phyloP scores from a whole-genome alignment of 2,797 vertebrate genomes.

The Betta splendens region DNA sequence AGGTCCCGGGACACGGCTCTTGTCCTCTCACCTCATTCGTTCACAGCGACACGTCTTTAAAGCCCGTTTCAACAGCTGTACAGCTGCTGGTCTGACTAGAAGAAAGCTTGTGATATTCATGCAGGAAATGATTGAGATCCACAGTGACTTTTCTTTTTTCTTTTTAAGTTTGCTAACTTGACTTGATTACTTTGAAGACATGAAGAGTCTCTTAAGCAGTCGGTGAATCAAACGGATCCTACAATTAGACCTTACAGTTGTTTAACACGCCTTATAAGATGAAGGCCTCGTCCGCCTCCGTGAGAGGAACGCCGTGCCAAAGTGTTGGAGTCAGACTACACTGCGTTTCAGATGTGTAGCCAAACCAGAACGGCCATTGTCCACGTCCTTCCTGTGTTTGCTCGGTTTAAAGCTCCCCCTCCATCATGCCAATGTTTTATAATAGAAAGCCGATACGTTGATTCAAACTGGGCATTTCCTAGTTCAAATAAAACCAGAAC shows the following conservation, averaged over 20 bases:
- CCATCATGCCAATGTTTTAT: conserved; percentile 57
- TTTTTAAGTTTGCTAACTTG: conserved; percentile 18
- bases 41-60: conserved; percentile 56
- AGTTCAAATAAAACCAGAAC: conserved; percentile 13
- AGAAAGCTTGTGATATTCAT: conserved; percentile 37
- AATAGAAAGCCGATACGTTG: not conserved
- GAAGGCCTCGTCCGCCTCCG: conserved; percentile 54
- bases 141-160: conserved; percentile 13
- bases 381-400: conserved; percentile 9
- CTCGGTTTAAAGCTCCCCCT: conserved; percentile 15
- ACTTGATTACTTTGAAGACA: conserved; percentile 50
- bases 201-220: conserved; percentile 53
- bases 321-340: conserved; percentile 53
- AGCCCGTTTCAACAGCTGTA: conserved; percentile 30
- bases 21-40: conserved; percentile 22
- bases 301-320: conserved; percentile 70
- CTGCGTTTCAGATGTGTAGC: conserved; percentile 48
- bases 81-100: conserved; percentile 44
- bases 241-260: conserved; percentile 53
- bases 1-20: conserved; percentile 41
- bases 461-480: conserved; percentile 22
- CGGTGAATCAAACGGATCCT: conserved; percentile 43
- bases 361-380: conserved; percentile 51
- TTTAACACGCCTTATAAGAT: conserved; percentile 42
- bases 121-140: conserved; percentile 32